These are phyloP conservation scores for Acrobasis repandana DNA, from an alignment of 2,888 invertebrate species.

Conservation along the genomic window DNA sequence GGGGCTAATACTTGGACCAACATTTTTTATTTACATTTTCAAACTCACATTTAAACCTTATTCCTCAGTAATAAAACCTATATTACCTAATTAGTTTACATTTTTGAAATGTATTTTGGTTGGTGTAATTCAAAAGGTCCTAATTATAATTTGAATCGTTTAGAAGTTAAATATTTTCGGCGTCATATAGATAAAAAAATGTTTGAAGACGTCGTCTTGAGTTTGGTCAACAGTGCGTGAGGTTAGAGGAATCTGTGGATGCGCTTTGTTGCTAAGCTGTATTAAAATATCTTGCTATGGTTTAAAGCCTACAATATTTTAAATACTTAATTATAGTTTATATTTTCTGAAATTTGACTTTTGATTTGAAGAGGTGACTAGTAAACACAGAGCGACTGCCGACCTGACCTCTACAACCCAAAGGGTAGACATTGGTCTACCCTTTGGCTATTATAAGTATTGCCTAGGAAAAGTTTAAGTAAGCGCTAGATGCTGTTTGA, in stretches of 20 bases:
- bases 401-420: too few species aligned
- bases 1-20: constrained; percentile 39
- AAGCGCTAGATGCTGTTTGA: too few species aligned
- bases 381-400: too few species aligned
- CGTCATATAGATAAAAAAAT: constrained; percentile 72
- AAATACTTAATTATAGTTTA: too few species aligned
- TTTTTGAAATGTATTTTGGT: constrained; percentile 31
- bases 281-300: too few species aligned
- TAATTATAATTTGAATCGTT: constrained; percentile 82
- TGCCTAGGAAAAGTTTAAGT: too few species aligned
- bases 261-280: constrained; percentile 19
- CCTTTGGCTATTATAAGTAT: too few species aligned
- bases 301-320: too few species aligned
- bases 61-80: constrained; percentile 20
- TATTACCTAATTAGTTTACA: constrained; percentile 10
- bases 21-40: constrained; percentile 7
- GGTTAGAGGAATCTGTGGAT: constrained; percentile 48
- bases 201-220: constrained; percentile 74
- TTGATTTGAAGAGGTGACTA: too few species aligned
- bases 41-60: constrained; percentile 12
- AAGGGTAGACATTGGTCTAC: too few species aligned
- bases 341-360: too few species aligned
- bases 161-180: constrained; percentile 79
- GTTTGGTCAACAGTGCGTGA: constrained; percentile 72
- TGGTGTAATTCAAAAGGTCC: constrained; percentile 62